Conservation (phyloP, 2,113 vertebrate genomes). For the Cephalopholis sonnerati region DNA sequence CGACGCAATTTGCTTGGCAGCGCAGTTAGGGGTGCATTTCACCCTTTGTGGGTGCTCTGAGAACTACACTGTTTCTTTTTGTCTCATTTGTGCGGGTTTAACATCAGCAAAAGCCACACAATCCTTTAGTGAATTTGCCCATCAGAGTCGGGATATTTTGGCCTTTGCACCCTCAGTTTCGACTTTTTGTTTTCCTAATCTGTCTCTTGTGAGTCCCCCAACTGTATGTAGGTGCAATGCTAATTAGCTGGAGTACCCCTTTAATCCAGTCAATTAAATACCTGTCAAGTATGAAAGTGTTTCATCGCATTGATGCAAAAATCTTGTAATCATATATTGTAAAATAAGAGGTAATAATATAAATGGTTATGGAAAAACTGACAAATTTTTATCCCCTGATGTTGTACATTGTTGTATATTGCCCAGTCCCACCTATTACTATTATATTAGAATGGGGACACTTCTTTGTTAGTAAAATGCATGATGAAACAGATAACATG, state of each 20-base stretch:
- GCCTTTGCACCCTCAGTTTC: not conserved
- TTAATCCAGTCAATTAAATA: not conserved
- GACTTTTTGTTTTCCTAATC: no score
- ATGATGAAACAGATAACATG: conserved; percentile 9
- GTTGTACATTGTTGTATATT: not conserved
- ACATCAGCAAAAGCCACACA: no score
- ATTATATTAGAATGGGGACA: conserved; percentile 13
- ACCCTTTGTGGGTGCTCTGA: no score
- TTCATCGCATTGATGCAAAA: not conserved
- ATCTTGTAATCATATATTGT: not conserved
- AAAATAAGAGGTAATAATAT: not conserved
- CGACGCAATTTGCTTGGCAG: no score
- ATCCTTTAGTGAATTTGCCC: no score
- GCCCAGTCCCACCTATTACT: not conserved
- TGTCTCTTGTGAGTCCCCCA: not conserved
- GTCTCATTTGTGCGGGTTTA: no score
- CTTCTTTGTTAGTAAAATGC: conserved; percentile 38
- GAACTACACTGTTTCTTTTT: no score
- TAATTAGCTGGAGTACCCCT: not conserved
- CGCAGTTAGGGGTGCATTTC: no score
- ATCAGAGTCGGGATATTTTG: not conserved
- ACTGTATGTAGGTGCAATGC: not conserved
- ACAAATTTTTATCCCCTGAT: not conserved
- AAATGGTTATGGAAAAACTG: not conserved
- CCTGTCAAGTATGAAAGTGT: not conserved